These are phyloP conservation scores for Eulemur coronatus DNA, from an alignment of 2,797 vertebrate genomes.

Conservation along the genomic window DNA sequence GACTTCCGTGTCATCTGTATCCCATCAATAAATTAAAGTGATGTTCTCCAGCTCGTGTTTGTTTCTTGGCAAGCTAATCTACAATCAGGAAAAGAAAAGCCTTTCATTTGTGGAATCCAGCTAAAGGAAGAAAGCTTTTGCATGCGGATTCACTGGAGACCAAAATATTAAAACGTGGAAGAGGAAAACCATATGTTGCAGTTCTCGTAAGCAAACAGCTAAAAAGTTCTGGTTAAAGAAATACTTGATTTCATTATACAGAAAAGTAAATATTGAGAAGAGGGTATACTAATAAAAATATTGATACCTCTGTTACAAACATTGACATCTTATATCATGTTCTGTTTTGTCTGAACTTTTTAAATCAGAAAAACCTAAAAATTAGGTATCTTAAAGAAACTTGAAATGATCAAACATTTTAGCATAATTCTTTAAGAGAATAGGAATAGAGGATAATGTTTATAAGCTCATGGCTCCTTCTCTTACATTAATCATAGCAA, in stretches of 20 bases:
- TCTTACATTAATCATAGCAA: neutral
- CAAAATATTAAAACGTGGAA: slow-evolving; percentile 88
- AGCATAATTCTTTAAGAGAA: neutral
- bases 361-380: slow-evolving; percentile 41
- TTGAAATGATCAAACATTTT: neutral
- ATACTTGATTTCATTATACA: slow-evolving; percentile 51
- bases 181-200: slow-evolving; percentile 85
- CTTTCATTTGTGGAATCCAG: slow-evolving; percentile 87
- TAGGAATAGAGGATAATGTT: neutral
- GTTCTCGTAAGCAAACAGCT: slow-evolving; percentile 71
- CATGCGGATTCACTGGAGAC: slow-evolving; percentile 84
- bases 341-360: slow-evolving; percentile 45
- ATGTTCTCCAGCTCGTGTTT: slow-evolving; percentile 88
- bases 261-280: slow-evolving; percentile 64
- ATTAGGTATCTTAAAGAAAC: slow-evolving; percentile 15
- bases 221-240: slow-evolving; percentile 68
- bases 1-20: slow-evolving; percentile 89
- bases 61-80: slow-evolving; percentile 88
- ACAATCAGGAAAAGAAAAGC: slow-evolving; percentile 87
- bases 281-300: slow-evolving; percentile 24
- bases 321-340: neutral
- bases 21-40: slow-evolving; percentile 91
- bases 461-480: neutral
- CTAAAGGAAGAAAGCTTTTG: slow-evolving; percentile 88
- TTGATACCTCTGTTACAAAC: neutral